Conservation (phyloP, 2,113 vertebrate genomes). For the Sturnira hondurensis region DNA sequence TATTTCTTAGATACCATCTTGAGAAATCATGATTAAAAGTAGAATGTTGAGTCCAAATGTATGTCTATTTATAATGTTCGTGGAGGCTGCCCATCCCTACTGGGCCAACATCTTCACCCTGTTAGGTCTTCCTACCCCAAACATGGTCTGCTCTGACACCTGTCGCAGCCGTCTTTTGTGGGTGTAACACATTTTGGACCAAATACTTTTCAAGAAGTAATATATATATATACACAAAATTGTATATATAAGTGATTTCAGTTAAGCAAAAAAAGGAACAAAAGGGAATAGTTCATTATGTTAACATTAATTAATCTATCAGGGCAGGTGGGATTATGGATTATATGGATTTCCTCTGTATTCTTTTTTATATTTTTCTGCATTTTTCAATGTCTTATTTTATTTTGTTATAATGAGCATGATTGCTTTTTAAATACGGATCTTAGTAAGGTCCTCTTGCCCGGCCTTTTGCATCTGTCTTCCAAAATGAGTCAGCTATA, state of each 20-base stretch:
- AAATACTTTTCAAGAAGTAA: background rate
- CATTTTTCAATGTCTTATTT: constrained; percentile 8
- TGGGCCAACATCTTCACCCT: background rate
- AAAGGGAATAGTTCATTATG: background rate
- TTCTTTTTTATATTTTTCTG: background rate
- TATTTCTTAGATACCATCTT: background rate
- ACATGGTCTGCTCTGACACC: background rate
- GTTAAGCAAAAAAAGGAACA: background rate
- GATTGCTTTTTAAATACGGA: background rate
- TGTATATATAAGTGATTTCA: background rate
- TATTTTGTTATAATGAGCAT: background rate
- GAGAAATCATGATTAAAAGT: background rate
- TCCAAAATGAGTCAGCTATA: background rate
- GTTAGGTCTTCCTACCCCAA: background rate
- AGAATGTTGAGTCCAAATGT: background rate
- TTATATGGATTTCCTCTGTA: background rate
- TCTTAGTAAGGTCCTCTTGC: background rate
- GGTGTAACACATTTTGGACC: background rate
- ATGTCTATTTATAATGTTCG: background rate
- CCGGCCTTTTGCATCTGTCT: background rate
- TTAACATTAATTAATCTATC: background rate
- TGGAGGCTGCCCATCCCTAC: background rate
- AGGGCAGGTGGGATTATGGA: background rate
- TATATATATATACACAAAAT: background rate
- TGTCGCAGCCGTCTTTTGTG: background rate